These are phyloP conservation scores for Maniola jurtina DNA, from an alignment of 1,140 invertebrate genomes.

Conservation along the genomic window DNA sequence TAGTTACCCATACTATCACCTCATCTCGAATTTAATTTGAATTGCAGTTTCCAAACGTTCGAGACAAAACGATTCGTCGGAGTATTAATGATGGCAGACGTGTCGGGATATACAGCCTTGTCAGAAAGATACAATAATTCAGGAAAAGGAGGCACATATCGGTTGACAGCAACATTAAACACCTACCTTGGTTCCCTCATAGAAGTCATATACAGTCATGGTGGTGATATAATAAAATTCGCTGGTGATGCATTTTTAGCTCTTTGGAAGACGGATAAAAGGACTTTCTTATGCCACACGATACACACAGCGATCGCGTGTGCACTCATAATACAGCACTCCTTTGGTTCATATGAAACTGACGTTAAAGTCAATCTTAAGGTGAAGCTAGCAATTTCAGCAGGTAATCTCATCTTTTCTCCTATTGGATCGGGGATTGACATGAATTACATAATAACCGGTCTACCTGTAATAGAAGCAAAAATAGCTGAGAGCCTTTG, in stretches of 20 bases:
- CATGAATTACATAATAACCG: conserved; percentile 81
- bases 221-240: conserved; percentile 85
- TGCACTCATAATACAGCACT: conserved; percentile 82
- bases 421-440: conserved; percentile 66
- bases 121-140: conserved; percentile 83
- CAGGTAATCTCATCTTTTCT: conserved; percentile 65
- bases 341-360: conserved; percentile 81
- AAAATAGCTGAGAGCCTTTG: conserved; percentile 77
- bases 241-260: conserved; percentile 85
- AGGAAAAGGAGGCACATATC: conserved; percentile 81
- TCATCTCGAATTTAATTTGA: not conserved
- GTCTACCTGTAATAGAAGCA: conserved; percentile 81
- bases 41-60: conserved; percentile 46
- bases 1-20: not conserved
- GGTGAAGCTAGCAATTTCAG: conserved; percentile 75
- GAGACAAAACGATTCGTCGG: conserved; percentile 77
- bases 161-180: conserved; percentile 82
- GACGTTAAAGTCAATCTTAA: conserved; percentile 82
- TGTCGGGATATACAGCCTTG: conserved; percentile 83
- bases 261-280: conserved; percentile 80
- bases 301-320: conserved; percentile 82
- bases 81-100: conserved; percentile 82
- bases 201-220: conserved; percentile 82
- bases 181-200: conserved; percentile 84
- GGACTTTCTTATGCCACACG: conserved; percentile 79